Percentiles rank a stretch among this genome's conserved stretches.
These are phyloP conservation scores for Stenurella melanura DNA, from an alignment of 2,888 invertebrate genomes.

Conservation along the genomic window DNA sequence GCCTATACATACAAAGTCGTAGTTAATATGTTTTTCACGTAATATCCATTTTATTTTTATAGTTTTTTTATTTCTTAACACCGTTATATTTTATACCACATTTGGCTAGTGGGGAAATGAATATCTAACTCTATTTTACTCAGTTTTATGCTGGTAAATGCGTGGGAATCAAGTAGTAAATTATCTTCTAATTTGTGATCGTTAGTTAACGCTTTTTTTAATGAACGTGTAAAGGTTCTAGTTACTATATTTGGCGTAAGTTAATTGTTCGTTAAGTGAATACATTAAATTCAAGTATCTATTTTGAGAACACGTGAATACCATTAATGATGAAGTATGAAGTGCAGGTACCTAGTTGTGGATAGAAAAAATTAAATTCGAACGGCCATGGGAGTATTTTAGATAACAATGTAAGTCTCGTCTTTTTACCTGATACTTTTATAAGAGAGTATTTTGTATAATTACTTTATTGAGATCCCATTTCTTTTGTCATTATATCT, in stretches of 20 bases:
- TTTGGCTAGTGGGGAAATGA: constrained; percentile 54
- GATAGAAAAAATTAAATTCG: constrained; percentile 11
- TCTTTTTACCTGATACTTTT: not conserved
- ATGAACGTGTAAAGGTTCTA: constrained; percentile 46
- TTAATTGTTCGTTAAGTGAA: constrained; percentile 52
- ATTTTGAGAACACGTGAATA: constrained; percentile 47
- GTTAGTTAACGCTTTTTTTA: constrained; percentile 60
- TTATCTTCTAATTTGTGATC: constrained; percentile 62
- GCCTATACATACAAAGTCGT: constrained; percentile 15
- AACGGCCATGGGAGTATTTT: not conserved
- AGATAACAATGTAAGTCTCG: not conserved
- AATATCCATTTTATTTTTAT: constrained; percentile 56
- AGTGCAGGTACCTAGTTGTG: not conserved
- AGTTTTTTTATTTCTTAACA: constrained; percentile 55
- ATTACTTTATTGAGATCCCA: too few species aligned
- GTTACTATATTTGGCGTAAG: constrained; percentile 45
- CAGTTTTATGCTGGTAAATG: constrained; percentile 31
- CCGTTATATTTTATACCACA: constrained; percentile 57
- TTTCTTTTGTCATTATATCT: too few species aligned
- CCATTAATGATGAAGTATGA: constrained; percentile 47
- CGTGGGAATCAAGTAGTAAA: constrained; percentile 55
- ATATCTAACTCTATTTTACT: constrained; percentile 42
- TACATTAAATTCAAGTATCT: constrained; percentile 42
- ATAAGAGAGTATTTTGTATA: too few species aligned
- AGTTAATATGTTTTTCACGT: constrained; percentile 57